phyloP scores from a whole-genome alignment of 2,888 invertebrate genomes.

The Osmoderma eremita region DNA sequence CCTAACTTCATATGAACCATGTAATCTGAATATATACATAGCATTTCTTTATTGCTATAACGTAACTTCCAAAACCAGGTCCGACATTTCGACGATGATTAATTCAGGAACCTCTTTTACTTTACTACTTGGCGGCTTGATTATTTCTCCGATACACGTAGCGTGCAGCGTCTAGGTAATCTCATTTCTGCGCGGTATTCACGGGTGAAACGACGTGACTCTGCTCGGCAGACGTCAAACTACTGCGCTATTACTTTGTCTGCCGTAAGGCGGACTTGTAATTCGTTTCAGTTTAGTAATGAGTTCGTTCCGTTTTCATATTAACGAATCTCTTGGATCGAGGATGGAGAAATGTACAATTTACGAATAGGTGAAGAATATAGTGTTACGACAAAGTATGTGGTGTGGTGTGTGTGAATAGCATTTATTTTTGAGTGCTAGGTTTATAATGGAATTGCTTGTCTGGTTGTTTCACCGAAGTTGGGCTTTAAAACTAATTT shows the following conservation, averaged over 20 bases:
- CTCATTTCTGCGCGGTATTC: conserved; percentile 3
- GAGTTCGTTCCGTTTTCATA: conserved; percentile 3
- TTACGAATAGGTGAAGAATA: no score
- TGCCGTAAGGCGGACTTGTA: background rate
- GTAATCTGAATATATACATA: no score
- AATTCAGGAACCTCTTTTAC: conserved; percentile 3
- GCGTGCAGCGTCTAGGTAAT: conserved; percentile 6
- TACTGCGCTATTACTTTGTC: conserved; percentile 3
- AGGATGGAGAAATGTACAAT: no score
- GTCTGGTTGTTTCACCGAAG: no score
- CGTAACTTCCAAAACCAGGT: conserved; percentile 4
- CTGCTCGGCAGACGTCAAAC: background rate
- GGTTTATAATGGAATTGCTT: no score
- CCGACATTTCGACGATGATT: conserved; percentile 2
- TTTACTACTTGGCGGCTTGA: background rate
- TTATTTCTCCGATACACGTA: conserved; percentile 1
- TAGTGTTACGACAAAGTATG: no score
- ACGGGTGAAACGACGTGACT: background rate
- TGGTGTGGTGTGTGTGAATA: no score
- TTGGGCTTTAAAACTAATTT: no score
- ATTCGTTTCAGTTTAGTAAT: conserved; percentile 7
- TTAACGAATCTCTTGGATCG: background rate
- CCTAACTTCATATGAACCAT: no score
- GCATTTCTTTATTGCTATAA: no score
- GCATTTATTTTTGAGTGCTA: no score